A percentile compares a stretch with the other conserved stretches of the same genome.
These are phyloP conservation scores for Sphenodon punctatus DNA, from an alignment of 2,797 vertebrate genomes.

Conservation along the genomic window DNA sequence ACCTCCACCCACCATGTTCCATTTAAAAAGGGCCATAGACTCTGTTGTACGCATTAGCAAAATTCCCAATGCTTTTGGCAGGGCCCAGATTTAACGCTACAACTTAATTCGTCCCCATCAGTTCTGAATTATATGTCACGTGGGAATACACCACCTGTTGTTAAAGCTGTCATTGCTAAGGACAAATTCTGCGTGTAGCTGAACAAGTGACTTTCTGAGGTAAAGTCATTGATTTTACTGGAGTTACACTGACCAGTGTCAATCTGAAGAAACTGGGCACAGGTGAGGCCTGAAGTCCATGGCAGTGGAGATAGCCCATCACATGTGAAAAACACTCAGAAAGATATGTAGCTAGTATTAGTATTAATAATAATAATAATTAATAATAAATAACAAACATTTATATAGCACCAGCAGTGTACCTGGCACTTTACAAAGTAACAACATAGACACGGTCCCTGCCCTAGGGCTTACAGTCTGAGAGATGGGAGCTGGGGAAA, in stretches of 20 bases:
- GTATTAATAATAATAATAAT: background rate
- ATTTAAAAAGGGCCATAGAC: too few species aligned
- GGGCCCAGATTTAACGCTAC: too few species aligned
- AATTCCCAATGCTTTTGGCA: too few species aligned
- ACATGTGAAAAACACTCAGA: background rate
- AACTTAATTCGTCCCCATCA: background rate
- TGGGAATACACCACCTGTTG: background rate
- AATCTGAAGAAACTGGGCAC: background rate
- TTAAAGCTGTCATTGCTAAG: background rate
- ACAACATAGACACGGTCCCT: too few species aligned
- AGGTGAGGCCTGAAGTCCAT: constrained; percentile 1
- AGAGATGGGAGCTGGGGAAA: too few species aligned
- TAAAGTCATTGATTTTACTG: background rate
- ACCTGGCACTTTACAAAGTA: too few species aligned
- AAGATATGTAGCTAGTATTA: background rate
- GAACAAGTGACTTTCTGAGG: background rate
- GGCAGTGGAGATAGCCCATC: background rate
- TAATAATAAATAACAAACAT: too few species aligned
- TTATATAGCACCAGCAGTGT: too few species aligned
- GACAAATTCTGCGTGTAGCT: background rate
- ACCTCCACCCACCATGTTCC: too few species aligned
- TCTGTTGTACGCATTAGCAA: too few species aligned
- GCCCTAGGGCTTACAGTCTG: too few species aligned
- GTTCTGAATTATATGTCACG: background rate
- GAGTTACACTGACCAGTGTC: background rate